Conservation (phyloP, 2,797 vertebrate species). For the Eremophila alpestris region DNA sequence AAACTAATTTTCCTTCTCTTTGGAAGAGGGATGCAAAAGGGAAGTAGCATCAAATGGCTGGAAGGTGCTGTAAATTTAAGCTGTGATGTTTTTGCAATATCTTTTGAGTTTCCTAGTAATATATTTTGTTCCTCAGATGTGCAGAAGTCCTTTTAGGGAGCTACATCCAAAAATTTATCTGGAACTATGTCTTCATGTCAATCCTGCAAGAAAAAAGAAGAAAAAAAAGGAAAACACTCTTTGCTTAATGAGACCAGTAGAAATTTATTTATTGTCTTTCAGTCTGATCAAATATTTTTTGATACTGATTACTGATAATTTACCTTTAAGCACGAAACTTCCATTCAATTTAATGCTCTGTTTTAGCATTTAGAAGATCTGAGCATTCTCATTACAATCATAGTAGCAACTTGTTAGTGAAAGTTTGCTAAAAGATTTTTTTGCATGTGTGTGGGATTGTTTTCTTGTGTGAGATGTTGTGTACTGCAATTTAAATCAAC, state of each 20-base stretch:
- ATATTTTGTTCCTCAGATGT: neutral
- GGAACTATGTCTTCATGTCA: neutral
- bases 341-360: neutral
- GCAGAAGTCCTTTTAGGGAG: neutral
- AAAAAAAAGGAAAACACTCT: rapidly evolving
- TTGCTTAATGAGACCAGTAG: neutral
- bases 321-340: neutral
- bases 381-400: neutral
- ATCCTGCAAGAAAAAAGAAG: neutral
- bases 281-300: neutral
- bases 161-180: neutral
- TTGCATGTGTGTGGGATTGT: neutral
- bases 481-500: neutral
- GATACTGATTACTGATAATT: neutral
- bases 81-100: neutral
- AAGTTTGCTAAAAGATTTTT: neutral
- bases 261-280: neutral
- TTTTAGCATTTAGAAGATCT: neutral
- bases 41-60: neutral
- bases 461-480: neutral
- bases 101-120: neutral
- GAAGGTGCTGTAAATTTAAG: neutral
- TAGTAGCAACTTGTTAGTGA: neutral
- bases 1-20: neutral
- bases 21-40: neutral